phyloP scores from a whole-genome alignment of 2,797 vertebrate species.

The Myiotriccus ornatus region DNA sequence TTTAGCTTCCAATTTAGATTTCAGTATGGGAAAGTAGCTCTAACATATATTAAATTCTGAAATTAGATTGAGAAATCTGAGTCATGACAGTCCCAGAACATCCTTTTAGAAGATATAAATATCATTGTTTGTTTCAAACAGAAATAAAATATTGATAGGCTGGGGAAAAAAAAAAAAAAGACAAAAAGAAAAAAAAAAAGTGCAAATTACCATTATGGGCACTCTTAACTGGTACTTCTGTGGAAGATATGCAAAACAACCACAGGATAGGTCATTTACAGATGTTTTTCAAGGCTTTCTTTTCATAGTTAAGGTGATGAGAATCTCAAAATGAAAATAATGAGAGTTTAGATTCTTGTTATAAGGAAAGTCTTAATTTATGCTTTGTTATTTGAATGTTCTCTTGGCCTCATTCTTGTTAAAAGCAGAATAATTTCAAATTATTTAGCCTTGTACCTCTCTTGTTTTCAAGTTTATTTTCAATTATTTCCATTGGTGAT shows the following conservation, averaged over 20 bases:
- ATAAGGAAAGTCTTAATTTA: not conserved
- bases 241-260: not conserved
- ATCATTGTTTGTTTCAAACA: not conserved
- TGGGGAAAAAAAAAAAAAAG: not conserved
- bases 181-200: not conserved
- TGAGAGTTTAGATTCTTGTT: not conserved
- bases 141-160: not conserved
- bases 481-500: not conserved
- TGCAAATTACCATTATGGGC: fast-evolving
- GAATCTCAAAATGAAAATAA: not conserved
- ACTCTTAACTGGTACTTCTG: not conserved
- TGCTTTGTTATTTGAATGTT: not conserved
- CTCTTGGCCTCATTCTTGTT: not conserved
- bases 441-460: not conserved
- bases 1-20: not conserved
- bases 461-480: not conserved
- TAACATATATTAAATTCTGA: not conserved
- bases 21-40: not conserved
- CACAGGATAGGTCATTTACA: not conserved
- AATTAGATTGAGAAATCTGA: not conserved
- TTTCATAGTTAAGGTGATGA: not conserved
- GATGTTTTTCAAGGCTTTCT: not conserved
- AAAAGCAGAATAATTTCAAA: not conserved
- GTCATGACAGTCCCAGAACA: not conserved
- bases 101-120: not conserved